A percentile compares a stretch with the other conserved stretches of the same genome.
These are phyloP conservation scores for Apotomis turbidana DNA, from an alignment of 2,888 invertebrate species.

Conservation along the genomic window DNA sequence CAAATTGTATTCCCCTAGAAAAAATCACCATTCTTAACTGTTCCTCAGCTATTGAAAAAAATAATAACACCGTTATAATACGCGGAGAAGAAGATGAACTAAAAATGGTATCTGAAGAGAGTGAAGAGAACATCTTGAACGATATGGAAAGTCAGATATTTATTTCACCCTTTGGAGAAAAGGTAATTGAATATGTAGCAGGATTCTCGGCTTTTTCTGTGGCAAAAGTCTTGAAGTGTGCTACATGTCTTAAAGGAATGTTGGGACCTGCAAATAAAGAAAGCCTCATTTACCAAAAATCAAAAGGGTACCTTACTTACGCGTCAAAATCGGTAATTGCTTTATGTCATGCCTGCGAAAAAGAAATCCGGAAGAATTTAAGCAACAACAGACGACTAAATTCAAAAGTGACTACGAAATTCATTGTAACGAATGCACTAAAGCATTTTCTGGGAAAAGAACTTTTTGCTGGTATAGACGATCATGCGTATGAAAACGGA, in stretches of 20 bases:
- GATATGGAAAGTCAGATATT: conserved; percentile 29
- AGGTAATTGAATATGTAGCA: conserved; percentile 38
- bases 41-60: no score
- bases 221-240: conserved; percentile 28
- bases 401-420: conserved; percentile 18
- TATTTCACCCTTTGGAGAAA: conserved; percentile 40
- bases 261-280: conserved; percentile 28
- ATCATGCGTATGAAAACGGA: neutral
- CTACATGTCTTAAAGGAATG: conserved; percentile 26
- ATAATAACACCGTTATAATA: no score
- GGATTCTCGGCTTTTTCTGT: conserved; percentile 26
- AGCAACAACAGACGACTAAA: no score
- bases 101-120: neutral
- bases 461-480: conserved; percentile 7
- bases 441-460: conserved; percentile 31
- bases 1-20: no score
- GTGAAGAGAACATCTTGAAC: conserved; percentile 28
- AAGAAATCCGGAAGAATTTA: no score
- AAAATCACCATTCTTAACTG: no score
- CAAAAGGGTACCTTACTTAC: conserved; percentile 15
- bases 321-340: conserved; percentile 34
- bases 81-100: conserved; percentile 5
- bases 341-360: conserved; percentile 20
- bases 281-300: conserved; percentile 25
- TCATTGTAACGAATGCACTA: conserved; percentile 15